Percentiles rank a stretch among this genome's conserved stretches.
phyloP scores from a whole-genome alignment of 2,888 invertebrate genomes.

The Malthinus seriepunctatus region DNA sequence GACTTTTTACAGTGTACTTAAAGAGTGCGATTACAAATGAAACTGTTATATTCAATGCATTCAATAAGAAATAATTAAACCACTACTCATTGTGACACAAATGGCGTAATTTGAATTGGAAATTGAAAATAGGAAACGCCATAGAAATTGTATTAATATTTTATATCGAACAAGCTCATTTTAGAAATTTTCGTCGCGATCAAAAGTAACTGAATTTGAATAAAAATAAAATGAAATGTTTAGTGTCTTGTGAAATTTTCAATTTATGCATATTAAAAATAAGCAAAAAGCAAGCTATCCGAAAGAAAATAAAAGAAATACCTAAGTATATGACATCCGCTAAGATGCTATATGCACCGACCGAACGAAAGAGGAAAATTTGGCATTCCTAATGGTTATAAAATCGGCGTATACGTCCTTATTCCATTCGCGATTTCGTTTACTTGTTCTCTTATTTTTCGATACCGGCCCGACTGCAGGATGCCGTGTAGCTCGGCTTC shows the following conservation, averaged over 20 bases:
- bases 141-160: neutral
- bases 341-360: neutral
- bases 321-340: neutral
- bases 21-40: too few relatives aligned
- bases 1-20: too few relatives aligned
- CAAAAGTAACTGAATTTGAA: conserved; percentile 1
- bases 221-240: conserved; percentile 5
- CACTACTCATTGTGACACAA: neutral
- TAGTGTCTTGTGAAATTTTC: neutral
- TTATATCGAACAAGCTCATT: neutral
- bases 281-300: neutral
- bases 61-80: too few relatives aligned
- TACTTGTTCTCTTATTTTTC: conserved; percentile 14
- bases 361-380: neutral
- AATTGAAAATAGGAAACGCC: conserved; percentile 5
- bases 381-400: conserved; percentile 14
- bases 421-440: conserved; percentile 12
- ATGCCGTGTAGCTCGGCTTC: conserved; percentile 15
- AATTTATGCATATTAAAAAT: conserved; percentile 5
- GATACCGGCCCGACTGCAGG: conserved; percentile 16
- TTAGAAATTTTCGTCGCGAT: neutral
- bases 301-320: neutral
- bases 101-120: conserved; percentile 2
- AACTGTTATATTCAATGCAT: too few relatives aligned
- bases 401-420: conserved; percentile 6